phyloP scores from a whole-genome alignment of 1,140 invertebrate genomes.

The Drosophila bipectinata region DNA sequence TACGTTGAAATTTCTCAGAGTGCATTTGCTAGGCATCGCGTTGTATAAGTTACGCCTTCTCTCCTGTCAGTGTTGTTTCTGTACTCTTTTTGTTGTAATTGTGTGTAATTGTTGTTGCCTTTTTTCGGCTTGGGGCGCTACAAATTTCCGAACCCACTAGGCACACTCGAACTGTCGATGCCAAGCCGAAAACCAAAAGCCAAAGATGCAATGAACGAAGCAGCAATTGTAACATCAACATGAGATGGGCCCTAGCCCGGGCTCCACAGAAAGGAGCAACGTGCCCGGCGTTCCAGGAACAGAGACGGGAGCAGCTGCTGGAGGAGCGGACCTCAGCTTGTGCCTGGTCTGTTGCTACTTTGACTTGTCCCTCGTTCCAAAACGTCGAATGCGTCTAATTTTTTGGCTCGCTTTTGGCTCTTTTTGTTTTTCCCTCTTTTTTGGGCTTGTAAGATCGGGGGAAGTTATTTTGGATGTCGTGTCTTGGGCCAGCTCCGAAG shows the following conservation, averaged over 20 bases:
- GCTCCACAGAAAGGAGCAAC: constrained; percentile 55
- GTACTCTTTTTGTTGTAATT: constrained; percentile 68
- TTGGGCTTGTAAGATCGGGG: constrained; percentile 2
- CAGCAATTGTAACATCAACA: constrained; percentile 81
- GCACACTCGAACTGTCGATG: constrained; percentile 72
- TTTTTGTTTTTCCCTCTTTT: constrained; percentile 15
- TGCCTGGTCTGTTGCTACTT: constrained; percentile 59
- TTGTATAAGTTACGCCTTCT: constrained; percentile 41
- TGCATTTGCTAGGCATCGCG: constrained; percentile 6
- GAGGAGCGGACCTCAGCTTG: constrained; percentile 29
- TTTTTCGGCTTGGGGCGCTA: constrained; percentile 59
- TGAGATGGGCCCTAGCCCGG: constrained; percentile 67
- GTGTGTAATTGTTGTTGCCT: constrained; percentile 77
- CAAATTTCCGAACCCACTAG: constrained; percentile 78
- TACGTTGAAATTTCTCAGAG: neutral
- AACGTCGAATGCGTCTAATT: constrained; percentile 82
- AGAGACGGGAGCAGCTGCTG: neutral
- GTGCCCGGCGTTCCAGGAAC: constrained; percentile 31
- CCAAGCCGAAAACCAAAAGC: constrained; percentile 31
- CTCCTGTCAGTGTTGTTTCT: constrained; percentile 55
- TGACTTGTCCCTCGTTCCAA: constrained; percentile 77
- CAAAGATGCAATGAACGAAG: constrained; percentile 45
- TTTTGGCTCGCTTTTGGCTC: constrained; percentile 66
- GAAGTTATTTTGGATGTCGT: constrained; percentile 35
- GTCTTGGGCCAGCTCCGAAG: constrained; percentile 31